Percentiles rank a stretch among this genome's conserved stretches.
Conservation (phyloP, 2,888 invertebrate genomes). For the Drosophila borealis region DNA sequence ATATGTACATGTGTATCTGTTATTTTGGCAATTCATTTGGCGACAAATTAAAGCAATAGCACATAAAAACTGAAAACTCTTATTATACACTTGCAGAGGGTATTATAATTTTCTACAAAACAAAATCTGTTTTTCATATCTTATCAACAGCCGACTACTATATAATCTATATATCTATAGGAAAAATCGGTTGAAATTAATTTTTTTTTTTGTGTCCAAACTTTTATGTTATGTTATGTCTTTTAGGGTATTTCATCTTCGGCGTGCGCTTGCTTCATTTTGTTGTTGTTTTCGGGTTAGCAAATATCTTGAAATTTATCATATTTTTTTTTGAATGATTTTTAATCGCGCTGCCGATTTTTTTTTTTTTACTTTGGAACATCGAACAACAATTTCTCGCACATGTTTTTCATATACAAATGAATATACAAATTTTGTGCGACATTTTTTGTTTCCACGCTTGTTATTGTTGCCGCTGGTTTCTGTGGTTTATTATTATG, state of each 20-base stretch:
- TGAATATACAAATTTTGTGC: conserved; percentile 38
- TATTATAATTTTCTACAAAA: no score
- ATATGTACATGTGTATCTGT: conserved; percentile 10
- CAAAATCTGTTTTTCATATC: no score
- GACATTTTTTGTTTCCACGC: conserved; percentile 48
- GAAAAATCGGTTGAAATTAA: no score
- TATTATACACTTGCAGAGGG: not conserved
- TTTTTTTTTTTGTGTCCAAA: no score
- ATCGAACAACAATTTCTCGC: conserved; percentile 29
- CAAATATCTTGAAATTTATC: conserved; percentile 32
- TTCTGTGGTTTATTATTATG: conserved; percentile 3
- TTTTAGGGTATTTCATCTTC: no score
- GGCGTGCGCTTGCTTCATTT: not conserved
- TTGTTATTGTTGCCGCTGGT: conserved; percentile 32
- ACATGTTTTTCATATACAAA: conserved; percentile 35
- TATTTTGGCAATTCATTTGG: conserved; percentile 75
- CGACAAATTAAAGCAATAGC: conserved; percentile 73
- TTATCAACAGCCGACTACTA: no score
- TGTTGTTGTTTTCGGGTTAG: conserved; percentile 15
- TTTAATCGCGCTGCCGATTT: conserved; percentile 36
- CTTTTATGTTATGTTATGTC: no score
- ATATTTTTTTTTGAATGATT: conserved; percentile 51
- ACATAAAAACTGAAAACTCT: conserved; percentile 40
- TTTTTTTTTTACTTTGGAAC: conserved; percentile 3
- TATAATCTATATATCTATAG: no score